A percentile compares a stretch with the other conserved stretches of the same genome.
Conservation (phyloP, 2,113 vertebrate species). For the Sceloporus tristichus region DNA sequence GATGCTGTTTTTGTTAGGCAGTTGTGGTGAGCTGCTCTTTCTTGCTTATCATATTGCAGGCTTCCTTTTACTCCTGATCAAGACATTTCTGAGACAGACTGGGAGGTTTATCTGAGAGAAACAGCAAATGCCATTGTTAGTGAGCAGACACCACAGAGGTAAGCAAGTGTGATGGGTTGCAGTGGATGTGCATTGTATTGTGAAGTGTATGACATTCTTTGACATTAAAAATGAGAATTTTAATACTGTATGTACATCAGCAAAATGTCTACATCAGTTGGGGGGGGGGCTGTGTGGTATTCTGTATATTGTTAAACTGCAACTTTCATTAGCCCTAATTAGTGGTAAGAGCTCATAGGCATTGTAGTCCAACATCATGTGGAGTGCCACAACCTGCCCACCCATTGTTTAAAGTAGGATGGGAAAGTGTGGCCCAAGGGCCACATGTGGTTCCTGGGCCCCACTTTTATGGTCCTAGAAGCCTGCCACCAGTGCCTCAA, state of each 20-base stretch:
- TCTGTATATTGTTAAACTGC: too few species aligned
- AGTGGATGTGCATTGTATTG: neutral
- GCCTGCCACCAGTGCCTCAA: too few species aligned
- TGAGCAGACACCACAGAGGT: slow-evolving; percentile 96
- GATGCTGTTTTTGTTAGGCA: neutral
- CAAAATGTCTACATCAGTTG: neutral
- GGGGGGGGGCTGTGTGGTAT: too few species aligned
- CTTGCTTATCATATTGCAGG: slow-evolving; percentile 69
- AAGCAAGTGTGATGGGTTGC: neutral
- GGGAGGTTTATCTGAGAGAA: slow-evolving; percentile 96
- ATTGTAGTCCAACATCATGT: too few species aligned
- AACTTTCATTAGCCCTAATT: too few species aligned
- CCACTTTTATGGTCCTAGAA: too few species aligned
- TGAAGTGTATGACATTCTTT: neutral
- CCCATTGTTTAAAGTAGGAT: too few species aligned
- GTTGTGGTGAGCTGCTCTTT: slow-evolving; percentile 6
- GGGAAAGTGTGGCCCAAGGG: too few species aligned
- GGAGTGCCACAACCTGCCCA: too few species aligned
- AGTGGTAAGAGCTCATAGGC: too few species aligned
- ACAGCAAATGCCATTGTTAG: slow-evolving; percentile 94
- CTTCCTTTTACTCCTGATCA: slow-evolving; percentile 95
- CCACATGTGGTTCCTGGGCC: too few species aligned
- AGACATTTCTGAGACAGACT: slow-evolving; percentile 93
- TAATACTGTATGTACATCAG: slow-evolving; percentile 9
- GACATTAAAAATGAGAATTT: slow-evolving; percentile 1